Evolutionary conservation across 2,113 vertebrate species (phyloP), one percentile per base, ranked within the genome.

Genomic region (Microtus montanus): DNA sequence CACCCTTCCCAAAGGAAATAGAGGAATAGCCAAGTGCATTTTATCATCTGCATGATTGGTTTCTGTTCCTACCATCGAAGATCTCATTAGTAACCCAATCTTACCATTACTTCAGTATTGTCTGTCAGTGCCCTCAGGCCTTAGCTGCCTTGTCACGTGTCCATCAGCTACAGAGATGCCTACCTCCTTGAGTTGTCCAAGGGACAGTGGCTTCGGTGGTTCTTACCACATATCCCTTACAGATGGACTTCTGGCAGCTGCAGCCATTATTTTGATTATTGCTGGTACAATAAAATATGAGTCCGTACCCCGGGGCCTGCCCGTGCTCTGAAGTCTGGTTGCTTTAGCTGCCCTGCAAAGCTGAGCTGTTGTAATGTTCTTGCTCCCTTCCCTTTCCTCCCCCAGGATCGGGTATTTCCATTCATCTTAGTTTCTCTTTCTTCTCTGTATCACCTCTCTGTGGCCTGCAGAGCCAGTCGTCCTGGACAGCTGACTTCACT

Each of bases 111-210:
- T 74, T 44, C 58, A 75, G 24, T 47, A 7, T 28, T 44, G 24
- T 28, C 41, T 24, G 0, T 17, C 1, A 10, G 49, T 63, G 33
- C 7, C 3, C 0, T 2, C 26, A 44, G 66, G 41, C 77, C 66
- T 35, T 35, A 63, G 47, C 75, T 28, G 8, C 66, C 28, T 8
- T 3, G 22, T 44, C 10, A 17, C 30, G 35, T 75, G 38, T 2
- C 5, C 22, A 2, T 71, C 41, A 15, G 47, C 44, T 17, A 7
- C 44, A 24, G 47, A 52, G 17, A 33, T 38, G 14, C 13, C 58
- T 47, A 3, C 79, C 38, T 61, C 6, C 75, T 52, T 6, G 0
- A 2, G 10, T 68, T 30, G 6, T 82, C 41, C 17, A 28, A 30
- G 80, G 63, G 13, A 44, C 38, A 26, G 2, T 4, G 20, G 2